Conservation (phyloP, 2,113 vertebrate genomes). For the Oostethus manadensis region DNA sequence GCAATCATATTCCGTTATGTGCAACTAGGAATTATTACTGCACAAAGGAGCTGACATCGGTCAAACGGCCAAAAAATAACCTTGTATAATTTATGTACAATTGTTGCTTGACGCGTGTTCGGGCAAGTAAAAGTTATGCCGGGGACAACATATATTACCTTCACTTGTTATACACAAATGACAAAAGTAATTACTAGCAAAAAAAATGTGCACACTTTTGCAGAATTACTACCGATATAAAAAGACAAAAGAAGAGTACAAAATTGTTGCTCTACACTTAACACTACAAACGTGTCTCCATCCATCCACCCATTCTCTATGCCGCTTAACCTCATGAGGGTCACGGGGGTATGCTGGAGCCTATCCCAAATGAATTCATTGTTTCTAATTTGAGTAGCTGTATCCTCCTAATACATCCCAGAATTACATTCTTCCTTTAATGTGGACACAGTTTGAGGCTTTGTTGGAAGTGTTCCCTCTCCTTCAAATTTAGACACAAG, state of each 20-base stretch:
- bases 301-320: too few species aligned
- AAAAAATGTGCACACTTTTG: too few species aligned
- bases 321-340: too few species aligned
- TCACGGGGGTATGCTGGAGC: too few species aligned
- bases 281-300: constrained; percentile 1
- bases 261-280: background rate
- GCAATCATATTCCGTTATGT: constrained; percentile 8
- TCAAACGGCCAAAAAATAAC: constrained; percentile 21
- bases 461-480: background rate
- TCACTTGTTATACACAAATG: too few species aligned
- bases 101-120: background rate
- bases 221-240: too few species aligned
- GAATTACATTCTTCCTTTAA: background rate
- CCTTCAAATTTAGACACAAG: background rate
- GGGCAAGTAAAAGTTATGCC: constrained; percentile 14
- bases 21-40: constrained; percentile 12
- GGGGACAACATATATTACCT: constrained; percentile 20
- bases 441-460: background rate
- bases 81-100: too few species aligned
- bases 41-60: constrained; percentile 5
- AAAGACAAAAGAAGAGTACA: too few species aligned
- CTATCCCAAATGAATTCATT: too few species aligned
- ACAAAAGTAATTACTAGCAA: too few species aligned
- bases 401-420: background rate
- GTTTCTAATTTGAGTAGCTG: background rate